phyloP scores from a whole-genome alignment of 2,888 invertebrate species.

The Blastobasis lacticolella region DNA sequence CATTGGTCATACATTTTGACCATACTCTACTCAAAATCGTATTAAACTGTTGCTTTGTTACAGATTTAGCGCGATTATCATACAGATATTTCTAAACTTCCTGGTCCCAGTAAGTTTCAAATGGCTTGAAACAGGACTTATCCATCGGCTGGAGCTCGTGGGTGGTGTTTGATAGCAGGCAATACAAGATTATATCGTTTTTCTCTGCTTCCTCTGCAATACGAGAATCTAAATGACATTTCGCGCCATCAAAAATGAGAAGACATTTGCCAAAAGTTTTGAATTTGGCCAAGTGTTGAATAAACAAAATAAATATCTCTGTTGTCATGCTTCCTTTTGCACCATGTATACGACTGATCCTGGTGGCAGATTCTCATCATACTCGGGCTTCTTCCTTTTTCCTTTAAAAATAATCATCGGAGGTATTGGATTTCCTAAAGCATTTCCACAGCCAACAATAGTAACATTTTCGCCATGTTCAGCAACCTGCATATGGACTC shows the following conservation, averaged over 20 bases:
- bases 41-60: background rate
- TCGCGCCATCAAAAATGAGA: conserved; percentile 13
- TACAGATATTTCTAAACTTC: background rate
- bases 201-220: conserved; percentile 11
- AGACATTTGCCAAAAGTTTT: conserved; percentile 11
- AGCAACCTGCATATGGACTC: conserved; percentile 2
- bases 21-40: background rate
- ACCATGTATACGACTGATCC: conserved; percentile 13
- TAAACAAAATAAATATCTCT: conserved; percentile 5
- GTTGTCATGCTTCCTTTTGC: conserved; percentile 15
- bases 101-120: conserved; percentile 1
- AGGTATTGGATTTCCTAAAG: conserved; percentile 2
- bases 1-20: background rate
- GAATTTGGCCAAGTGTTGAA: conserved; percentile 9
- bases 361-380: conserved; percentile 11
- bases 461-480: conserved; percentile 8
- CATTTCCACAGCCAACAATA: conserved; percentile 1
- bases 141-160: conserved; percentile 15
- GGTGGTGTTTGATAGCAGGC: conserved; percentile 11
- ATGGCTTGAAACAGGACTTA: conserved; percentile 6
- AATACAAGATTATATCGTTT: conserved; percentile 11
- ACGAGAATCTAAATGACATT: conserved; percentile 8
- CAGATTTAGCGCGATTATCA: background rate
- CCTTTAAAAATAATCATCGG: conserved; percentile 4
- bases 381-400: conserved; percentile 11